These are phyloP conservation scores for Ips nitidus DNA, from an alignment of 1,140 invertebrate species.

Conservation along the genomic window DNA sequence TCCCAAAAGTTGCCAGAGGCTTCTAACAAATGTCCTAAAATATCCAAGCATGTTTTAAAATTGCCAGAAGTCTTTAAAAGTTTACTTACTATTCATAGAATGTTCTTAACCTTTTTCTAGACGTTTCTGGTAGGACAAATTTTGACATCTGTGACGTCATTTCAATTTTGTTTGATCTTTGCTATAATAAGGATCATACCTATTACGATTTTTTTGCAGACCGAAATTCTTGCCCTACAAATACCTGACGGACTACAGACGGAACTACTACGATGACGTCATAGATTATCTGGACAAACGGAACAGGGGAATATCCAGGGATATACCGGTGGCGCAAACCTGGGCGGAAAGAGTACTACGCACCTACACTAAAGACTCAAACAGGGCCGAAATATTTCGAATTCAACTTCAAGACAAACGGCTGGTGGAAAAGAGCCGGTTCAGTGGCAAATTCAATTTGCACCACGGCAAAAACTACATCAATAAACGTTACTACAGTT, in stretches of 20 bases:
- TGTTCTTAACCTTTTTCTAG: too few relatives aligned
- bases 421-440: constrained; percentile 44
- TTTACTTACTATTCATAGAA: too few relatives aligned
- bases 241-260: constrained; percentile 79
- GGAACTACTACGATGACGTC: constrained; percentile 82
- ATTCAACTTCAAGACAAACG: constrained; percentile 40
- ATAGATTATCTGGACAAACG: constrained; percentile 79
- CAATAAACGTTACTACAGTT: constrained; percentile 41
- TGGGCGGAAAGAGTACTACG: constrained; percentile 79
- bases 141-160: too few relatives aligned
- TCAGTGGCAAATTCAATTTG: constrained; percentile 45
- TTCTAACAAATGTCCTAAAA: too few relatives aligned
- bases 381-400: constrained; percentile 42
- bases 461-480: constrained; percentile 49
- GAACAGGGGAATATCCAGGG: constrained; percentile 65
- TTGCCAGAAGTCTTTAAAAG: too few relatives aligned
- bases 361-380: constrained; percentile 61
- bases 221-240: constrained; percentile 77
- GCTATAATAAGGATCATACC: too few relatives aligned
- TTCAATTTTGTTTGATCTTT: too few relatives aligned
- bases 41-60: too few relatives aligned
- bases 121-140: too few relatives aligned
- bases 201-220: constrained; percentile 53
- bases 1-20: too few relatives aligned
- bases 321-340: constrained; percentile 73